Evolutionary conservation across 2,888 invertebrate genomes (phyloP).

Genomic region (Ganaspis brasiliensis): DNA sequence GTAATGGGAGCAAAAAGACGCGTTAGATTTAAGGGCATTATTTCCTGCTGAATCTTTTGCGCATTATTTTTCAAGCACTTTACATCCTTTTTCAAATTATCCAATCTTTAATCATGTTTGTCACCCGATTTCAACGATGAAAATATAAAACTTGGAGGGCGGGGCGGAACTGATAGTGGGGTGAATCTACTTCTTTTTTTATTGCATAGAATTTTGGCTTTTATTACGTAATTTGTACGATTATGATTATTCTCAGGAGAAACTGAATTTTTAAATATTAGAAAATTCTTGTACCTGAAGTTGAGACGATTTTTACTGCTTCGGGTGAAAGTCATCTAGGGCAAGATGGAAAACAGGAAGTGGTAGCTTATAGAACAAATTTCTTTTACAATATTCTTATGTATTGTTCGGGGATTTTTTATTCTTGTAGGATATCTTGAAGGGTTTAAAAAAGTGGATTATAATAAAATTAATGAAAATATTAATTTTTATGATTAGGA

Average conservation of each 20-base stretch:
- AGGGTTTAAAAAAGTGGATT: too few relatives aligned
- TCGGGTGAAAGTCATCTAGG: constrained; percentile 38
- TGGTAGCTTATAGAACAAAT: not conserved
- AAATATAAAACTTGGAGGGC: constrained; percentile 6
- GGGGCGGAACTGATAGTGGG: constrained; percentile 40
- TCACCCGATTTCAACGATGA: too few relatives aligned
- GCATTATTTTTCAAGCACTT: too few relatives aligned
- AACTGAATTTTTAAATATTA: not conserved
- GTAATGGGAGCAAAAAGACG: too few relatives aligned
- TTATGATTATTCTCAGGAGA: not conserved
- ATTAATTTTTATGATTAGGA: not conserved
- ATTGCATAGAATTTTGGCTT: not conserved
- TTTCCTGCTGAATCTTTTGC: too few relatives aligned
- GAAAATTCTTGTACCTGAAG: not conserved
- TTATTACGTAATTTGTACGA: constrained; percentile 32
- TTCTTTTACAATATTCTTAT: too few relatives aligned
- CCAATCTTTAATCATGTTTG: too few relatives aligned
- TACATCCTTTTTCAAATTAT: too few relatives aligned
- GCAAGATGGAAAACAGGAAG: constrained; percentile 39
- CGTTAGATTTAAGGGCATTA: too few relatives aligned
- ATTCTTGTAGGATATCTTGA: too few relatives aligned
- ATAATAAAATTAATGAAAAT: too few relatives aligned
- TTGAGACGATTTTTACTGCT: not conserved
- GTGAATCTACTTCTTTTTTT: constrained; percentile 29
- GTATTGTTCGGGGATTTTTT: too few relatives aligned